phyloP scores from a whole-genome alignment of 2,797 vertebrate species.

The Danio albolineatus region DNA sequence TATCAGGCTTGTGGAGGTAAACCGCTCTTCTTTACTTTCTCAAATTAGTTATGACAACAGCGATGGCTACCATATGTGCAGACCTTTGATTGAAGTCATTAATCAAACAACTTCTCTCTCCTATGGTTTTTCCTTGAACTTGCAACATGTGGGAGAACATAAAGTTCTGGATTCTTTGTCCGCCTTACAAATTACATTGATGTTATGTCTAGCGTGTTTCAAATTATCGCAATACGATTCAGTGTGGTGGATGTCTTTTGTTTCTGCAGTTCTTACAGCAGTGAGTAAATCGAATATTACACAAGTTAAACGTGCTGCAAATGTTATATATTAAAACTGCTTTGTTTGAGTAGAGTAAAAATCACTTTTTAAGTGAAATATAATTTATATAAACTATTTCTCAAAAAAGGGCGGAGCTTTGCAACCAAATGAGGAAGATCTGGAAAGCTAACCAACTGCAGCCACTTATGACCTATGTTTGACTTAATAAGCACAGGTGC shows the following conservation, averaged over 20 bases:
- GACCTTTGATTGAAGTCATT: neutral
- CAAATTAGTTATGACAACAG: neutral
- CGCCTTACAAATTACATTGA: neutral
- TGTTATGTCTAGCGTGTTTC: neutral
- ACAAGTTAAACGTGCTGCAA: neutral
- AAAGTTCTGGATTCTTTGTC: neutral
- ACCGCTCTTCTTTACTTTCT: neutral
- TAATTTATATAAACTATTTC: neutral
- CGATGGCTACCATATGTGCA: neutral
- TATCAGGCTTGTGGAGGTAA: neutral
- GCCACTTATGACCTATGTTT: neutral
- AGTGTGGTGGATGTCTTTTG: neutral
- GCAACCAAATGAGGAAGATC: neutral
- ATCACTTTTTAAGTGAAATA: neutral
- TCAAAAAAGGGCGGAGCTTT: neutral
- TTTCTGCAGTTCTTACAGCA: neutral
- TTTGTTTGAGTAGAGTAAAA: neutral
- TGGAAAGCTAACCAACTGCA: neutral
- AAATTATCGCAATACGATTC: neutral
- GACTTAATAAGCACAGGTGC: neutral
- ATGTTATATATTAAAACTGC: neutral
- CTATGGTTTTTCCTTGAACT: neutral
- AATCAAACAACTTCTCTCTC: conserved; percentile 29
- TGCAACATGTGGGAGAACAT: neutral
- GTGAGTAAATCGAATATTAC: too few species aligned